Evolutionary conservation across 2,888 invertebrate species (phyloP), one percentile per base, ranked within the genome.

Genomic region (Drosophila rubida): DNA sequence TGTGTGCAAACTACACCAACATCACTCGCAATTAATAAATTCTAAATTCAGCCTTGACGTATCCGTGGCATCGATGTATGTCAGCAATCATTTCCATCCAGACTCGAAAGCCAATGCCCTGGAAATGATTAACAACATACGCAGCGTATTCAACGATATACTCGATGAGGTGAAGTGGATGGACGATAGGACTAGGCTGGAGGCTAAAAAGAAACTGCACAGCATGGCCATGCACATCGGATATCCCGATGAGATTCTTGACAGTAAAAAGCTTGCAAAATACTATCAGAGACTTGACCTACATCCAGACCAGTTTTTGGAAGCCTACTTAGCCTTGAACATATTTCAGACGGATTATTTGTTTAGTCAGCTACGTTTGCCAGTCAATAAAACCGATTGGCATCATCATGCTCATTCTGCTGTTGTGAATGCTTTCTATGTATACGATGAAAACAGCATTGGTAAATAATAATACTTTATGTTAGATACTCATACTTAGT

Each of bases 161-260:
- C n/a, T n/a, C n/a, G n/a, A n/a, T n/a, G n/a, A n/a, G n/a, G n/a
- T n/a, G n/a, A n/a, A n/a, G n/a, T n/a, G n/a, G n/a, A n/a, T n/a
- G n/a, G n/a, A n/a, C n/a, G n/a, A n/a, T n/a, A n/a, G n/a, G n/a
- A n/a, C n/a, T n/a, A n/a, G n/a, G n/a, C n/a, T n/a, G n/a, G n/a
- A n/a, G n/a, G n/a, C n/a, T n/a, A n/a, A n/a, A n/a, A n/a, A n/a
- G n/a, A n/a, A n/a, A n/a, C n/a, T n/a, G 0, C 94, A 94, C 60
- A 94, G 95, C 0, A 98, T 98, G 96, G 93, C 95, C 1, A 95
- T 96, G 0, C 97, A 98, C 91, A 98, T 98, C 88, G 98, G 97
- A 0, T 98, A 98, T 91, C 98, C 98, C 0, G 96, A 96, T 82
- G 98, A 97, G 91, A 94, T 98, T 89, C 93, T 98, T 49, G 95